phyloP scores from a whole-genome alignment of 2,888 invertebrate species.

The Agrochola litura region DNA sequence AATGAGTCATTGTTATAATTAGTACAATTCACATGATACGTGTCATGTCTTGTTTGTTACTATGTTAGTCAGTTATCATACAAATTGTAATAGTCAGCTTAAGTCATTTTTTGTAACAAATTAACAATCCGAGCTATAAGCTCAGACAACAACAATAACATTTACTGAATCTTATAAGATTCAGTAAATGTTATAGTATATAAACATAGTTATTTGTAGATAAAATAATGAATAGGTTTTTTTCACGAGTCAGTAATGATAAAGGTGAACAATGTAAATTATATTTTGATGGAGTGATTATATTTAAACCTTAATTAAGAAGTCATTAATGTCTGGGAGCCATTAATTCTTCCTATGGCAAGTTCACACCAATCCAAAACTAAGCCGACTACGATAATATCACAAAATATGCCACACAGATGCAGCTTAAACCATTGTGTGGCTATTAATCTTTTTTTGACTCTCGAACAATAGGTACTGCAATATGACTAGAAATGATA shows the following conservation, averaged over 20 bases:
- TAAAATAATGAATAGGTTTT: constrained; percentile 14
- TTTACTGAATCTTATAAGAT: background rate
- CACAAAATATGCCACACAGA: constrained; percentile 53
- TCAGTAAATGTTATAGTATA: constrained; percentile 2
- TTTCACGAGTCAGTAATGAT: constrained; percentile 7
- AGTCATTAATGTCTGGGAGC: constrained; percentile 47
- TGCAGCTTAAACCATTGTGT: constrained; percentile 74
- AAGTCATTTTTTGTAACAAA: constrained; percentile 3
- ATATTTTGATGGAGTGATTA: constrained; percentile 13
- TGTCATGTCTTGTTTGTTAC: constrained; percentile 26
- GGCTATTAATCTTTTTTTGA: constrained; percentile 65
- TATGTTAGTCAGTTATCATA: constrained; percentile 9
- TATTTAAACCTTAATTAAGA: constrained; percentile 41
- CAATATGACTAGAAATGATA: constrained; percentile 68
- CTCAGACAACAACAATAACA: too few species aligned
- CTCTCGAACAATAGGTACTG: constrained; percentile 76
- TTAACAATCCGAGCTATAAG: background rate
- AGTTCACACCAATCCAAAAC: constrained; percentile 75
- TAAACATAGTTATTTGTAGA: constrained; percentile 1
- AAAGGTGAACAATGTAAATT: constrained; percentile 14
- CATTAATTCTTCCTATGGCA: constrained; percentile 71
- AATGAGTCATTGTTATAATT: constrained; percentile 44
- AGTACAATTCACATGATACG: constrained; percentile 26
- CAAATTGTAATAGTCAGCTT: background rate
- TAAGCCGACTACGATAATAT: constrained; percentile 57